Evolutionary conservation across 2,888 invertebrate species (phyloP).

Genomic region (Tineola bisselliella): DNA sequence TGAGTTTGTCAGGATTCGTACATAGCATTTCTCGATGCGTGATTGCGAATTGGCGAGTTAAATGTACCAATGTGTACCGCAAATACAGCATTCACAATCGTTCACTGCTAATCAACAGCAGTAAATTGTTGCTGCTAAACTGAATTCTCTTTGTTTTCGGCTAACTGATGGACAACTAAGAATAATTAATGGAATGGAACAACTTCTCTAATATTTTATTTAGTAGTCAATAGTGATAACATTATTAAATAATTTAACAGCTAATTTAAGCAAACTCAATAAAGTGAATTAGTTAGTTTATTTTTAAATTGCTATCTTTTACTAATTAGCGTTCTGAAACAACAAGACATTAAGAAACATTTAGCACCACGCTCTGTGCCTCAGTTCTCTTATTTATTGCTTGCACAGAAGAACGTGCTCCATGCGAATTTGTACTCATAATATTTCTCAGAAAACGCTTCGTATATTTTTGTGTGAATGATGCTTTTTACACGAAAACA

Average conservation of each 20-base stretch:
- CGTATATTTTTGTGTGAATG: slow-evolving; percentile 33
- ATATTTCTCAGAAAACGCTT: slow-evolving; percentile 52
- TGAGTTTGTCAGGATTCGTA: slow-evolving; percentile 11
- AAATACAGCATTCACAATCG: slow-evolving; percentile 9
- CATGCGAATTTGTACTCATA: slow-evolving; percentile 66
- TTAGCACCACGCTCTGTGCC: slow-evolving; percentile 12
- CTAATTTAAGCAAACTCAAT: too few relatives aligned
- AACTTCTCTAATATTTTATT: too few relatives aligned
- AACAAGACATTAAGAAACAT: slow-evolving; percentile 13
- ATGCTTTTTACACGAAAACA: slow-evolving; percentile 24
- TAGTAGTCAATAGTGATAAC: too few relatives aligned
- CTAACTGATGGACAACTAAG: neutral
- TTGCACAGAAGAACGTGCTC: slow-evolving; percentile 61
- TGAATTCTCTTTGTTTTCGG: slow-evolving; percentile 1
- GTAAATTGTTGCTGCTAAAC: slow-evolving; percentile 2
- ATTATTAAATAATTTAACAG: too few relatives aligned
- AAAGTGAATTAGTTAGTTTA: neutral
- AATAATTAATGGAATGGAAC: neutral
- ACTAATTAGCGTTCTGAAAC: slow-evolving; percentile 9
- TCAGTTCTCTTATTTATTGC: slow-evolving; percentile 57
- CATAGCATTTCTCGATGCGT: neutral
- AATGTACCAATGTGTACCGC: slow-evolving; percentile 10
- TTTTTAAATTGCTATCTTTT: neutral
- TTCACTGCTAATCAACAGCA: slow-evolving; percentile 12
- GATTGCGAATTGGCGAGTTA: slow-evolving; percentile 12